Evolutionary conservation across 1,140 invertebrate genomes (phyloP).

Genomic region (Neodiprion virginianus): DNA sequence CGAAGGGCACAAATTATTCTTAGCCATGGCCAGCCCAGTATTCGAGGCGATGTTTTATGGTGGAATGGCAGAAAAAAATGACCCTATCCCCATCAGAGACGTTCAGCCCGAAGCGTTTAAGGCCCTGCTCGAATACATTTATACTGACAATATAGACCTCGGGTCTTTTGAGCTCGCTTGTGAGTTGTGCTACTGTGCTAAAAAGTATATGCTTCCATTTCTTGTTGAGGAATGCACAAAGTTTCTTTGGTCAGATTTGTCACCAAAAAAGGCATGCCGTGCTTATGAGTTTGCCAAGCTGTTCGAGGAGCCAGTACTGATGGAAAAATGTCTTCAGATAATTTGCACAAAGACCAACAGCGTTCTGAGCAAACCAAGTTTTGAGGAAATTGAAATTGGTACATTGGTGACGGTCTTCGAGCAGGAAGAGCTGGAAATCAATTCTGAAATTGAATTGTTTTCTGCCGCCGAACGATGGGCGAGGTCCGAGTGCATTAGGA

Average conservation of each 20-base stretch:
- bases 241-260: slow-evolving; percentile 80
- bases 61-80: slow-evolving; percentile 72
- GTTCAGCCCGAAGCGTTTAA: slow-evolving; percentile 86
- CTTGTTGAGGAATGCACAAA: slow-evolving; percentile 81
- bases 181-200: slow-evolving; percentile 85
- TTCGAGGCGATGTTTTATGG: slow-evolving; percentile 84
- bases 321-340: slow-evolving; percentile 79
- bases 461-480: slow-evolving; percentile 75
- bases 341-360: slow-evolving; percentile 78
- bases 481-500: slow-evolving; percentile 49
- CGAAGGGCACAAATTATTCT: slow-evolving; percentile 79
- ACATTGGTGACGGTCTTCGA: slow-evolving; percentile 79
- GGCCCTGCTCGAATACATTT: slow-evolving; percentile 81
- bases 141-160: slow-evolving; percentile 80
- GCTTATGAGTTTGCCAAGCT: slow-evolving; percentile 86
- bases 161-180: slow-evolving; percentile 83
- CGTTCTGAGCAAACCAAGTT: slow-evolving; percentile 75
- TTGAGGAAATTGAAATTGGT: slow-evolving; percentile 76
- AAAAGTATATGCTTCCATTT: slow-evolving; percentile 86
- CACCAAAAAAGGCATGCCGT: slow-evolving; percentile 79
- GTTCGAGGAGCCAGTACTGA: slow-evolving; percentile 80
- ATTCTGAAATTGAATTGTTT: slow-evolving; percentile 79
- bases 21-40: slow-evolving; percentile 85
- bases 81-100: slow-evolving; percentile 80
- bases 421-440: slow-evolving; percentile 73